These are phyloP conservation scores for Sitobion miscanthi DNA, from an alignment of 1,140 invertebrate species.

Conservation along the genomic window DNA sequence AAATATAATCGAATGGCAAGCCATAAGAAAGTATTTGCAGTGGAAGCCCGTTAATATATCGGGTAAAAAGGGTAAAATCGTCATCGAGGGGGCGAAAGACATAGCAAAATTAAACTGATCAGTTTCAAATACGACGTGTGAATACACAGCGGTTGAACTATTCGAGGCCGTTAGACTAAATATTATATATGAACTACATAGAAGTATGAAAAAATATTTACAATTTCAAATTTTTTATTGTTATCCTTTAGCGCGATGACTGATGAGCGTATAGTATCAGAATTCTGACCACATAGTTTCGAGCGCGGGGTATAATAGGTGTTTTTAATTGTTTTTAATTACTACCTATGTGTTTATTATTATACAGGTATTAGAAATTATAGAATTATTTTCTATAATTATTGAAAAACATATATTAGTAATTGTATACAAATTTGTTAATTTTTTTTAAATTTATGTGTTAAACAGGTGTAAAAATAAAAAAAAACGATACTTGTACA, in stretches of 20 bases:
- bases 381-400: too few relatives aligned
- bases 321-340: not conserved
- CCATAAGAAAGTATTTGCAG: not conserved
- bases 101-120: not conserved
- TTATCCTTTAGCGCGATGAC: not conserved
- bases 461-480: not conserved
- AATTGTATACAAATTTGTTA: too few relatives aligned
- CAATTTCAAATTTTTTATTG: not conserved
- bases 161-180: not conserved
- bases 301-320: not conserved
- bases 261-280: too few relatives aligned
- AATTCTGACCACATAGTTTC: not conserved
- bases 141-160: not conserved
- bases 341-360: not conserved
- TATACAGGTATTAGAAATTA: too few relatives aligned
- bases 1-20: not conserved
- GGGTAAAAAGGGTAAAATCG: not conserved
- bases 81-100: not conserved
- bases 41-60: not conserved
- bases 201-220: not conserved
- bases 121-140: not conserved
- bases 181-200: not conserved
- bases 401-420: too few relatives aligned
- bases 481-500: not conserved
- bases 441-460: not conserved